Conservation (phyloP, 2,113 vertebrate species). For the Casuarius casuarius region DNA sequence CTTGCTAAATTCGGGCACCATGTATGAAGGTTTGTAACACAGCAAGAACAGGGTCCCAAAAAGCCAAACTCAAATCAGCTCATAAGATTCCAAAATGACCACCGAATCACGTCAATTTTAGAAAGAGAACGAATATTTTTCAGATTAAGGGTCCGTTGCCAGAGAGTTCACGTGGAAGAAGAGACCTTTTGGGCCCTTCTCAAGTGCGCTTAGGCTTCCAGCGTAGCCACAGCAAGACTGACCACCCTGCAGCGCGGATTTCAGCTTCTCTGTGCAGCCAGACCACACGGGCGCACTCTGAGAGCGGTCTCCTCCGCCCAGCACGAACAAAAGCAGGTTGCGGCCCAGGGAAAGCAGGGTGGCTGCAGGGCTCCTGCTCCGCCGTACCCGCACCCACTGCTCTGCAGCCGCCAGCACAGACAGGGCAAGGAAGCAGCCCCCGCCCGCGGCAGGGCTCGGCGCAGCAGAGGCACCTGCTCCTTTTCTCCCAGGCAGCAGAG, state of each 20-base stretch:
- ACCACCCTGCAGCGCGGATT: too few relatives aligned
- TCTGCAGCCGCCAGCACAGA: too few relatives aligned
- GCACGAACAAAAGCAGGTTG: too few relatives aligned
- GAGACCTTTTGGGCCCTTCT: background rate
- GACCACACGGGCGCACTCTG: background rate
- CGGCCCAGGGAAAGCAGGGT: background rate
- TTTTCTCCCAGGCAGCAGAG: fast-evolving
- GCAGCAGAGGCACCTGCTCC: fast-evolving
- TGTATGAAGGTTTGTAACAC: background rate
- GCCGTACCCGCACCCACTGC: too few relatives aligned
- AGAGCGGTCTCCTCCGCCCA: too few relatives aligned
- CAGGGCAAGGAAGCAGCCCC: too few relatives aligned
- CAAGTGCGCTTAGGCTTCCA: background rate
- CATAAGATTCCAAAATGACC: background rate
- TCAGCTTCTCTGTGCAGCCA: background rate
- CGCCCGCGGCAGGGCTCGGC: too few relatives aligned
- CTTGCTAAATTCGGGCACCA: background rate
- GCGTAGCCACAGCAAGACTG: fast-evolving
- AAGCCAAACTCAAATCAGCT: background rate
- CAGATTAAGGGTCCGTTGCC: background rate
- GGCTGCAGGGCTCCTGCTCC: background rate
- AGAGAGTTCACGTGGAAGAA: background rate
- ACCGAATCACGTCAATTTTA: background rate
- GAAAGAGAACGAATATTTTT: background rate
- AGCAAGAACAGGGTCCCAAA: background rate